These are phyloP conservation scores for Semnornis frantzii DNA, from an alignment of 2,113 vertebrate genomes.

Conservation along the genomic window DNA sequence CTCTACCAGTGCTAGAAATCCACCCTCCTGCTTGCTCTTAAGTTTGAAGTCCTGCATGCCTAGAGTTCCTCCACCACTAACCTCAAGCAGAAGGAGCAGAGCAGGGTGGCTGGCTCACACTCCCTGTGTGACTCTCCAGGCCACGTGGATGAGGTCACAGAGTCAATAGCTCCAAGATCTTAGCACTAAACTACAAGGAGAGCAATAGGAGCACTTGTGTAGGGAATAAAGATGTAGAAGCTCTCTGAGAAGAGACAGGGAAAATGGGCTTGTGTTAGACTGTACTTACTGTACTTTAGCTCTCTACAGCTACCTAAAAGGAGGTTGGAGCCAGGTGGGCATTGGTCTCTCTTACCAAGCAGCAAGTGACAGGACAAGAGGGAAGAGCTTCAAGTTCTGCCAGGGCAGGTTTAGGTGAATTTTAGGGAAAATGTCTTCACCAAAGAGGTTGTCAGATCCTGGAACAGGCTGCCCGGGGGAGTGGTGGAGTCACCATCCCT, in stretches of 20 bases:
- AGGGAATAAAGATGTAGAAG: neutral
- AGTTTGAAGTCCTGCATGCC: neutral
- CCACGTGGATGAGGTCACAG: fast-evolving
- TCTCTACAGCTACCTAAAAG: too few relatives aligned
- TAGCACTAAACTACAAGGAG: neutral
- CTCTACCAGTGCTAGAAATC: neutral
- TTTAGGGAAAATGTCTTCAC: too few relatives aligned
- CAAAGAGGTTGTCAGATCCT: too few relatives aligned
- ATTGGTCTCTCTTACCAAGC: too few relatives aligned
- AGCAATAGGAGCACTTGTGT: fast-evolving
- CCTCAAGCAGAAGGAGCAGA: neutral
- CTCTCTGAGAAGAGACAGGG: neutral
- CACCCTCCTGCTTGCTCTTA: neutral
- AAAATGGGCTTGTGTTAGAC: neutral
- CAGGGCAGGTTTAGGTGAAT: too few relatives aligned
- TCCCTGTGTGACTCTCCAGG: neutral
- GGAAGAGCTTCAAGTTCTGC: too few relatives aligned
- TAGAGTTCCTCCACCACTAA: neutral
- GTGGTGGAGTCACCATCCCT: too few relatives aligned
- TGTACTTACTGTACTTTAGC: too few relatives aligned
- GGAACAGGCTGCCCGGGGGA: too few relatives aligned
- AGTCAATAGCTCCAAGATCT: neutral
- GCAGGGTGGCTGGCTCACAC: neutral
- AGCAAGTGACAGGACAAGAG: too few relatives aligned
- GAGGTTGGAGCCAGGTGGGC: too few relatives aligned